Conservation (phyloP, 2,113 vertebrate species). For the Salvelinus sp. region DNA sequence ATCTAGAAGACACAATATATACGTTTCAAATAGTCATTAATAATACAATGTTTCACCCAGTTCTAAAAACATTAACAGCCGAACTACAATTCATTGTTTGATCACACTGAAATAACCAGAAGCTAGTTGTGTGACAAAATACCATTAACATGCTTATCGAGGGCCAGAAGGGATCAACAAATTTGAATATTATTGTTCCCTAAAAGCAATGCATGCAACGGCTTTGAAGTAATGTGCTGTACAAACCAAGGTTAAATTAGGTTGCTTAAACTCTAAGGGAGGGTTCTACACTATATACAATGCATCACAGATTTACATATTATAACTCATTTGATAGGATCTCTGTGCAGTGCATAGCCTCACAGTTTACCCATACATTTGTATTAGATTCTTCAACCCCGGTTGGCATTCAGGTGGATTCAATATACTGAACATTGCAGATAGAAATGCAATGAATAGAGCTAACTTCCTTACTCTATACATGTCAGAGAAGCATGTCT, state of each 20-base stretch:
- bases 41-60: conserved; percentile 44
- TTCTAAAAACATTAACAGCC: conserved; percentile 53
- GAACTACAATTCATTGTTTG: conserved; percentile 54
- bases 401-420: conserved; percentile 6
- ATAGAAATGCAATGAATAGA: no score
- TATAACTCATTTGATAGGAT: no score
- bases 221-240: conserved; percentile 49
- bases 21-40: neutral
- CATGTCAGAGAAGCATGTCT: neutral
- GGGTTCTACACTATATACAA: no score
- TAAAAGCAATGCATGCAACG: conserved; percentile 56
- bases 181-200: conserved; percentile 60
- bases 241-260: conserved; percentile 43
- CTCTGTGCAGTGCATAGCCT: no score
- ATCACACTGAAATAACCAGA: conserved; percentile 57
- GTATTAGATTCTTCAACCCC: conserved; percentile 19
- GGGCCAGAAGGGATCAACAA: conserved; percentile 56
- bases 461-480: no score
- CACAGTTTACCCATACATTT: conserved; percentile 10
- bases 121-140: conserved; percentile 61
- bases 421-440: no score
- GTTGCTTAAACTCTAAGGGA: neutral
- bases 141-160: conserved; percentile 66
- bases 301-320: no score
- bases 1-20: neutral